A percentile compares a stretch with the other conserved stretches of the same genome.
Conservation (phyloP, 2,113 vertebrate genomes). For the Eulemur rufifrons region DNA sequence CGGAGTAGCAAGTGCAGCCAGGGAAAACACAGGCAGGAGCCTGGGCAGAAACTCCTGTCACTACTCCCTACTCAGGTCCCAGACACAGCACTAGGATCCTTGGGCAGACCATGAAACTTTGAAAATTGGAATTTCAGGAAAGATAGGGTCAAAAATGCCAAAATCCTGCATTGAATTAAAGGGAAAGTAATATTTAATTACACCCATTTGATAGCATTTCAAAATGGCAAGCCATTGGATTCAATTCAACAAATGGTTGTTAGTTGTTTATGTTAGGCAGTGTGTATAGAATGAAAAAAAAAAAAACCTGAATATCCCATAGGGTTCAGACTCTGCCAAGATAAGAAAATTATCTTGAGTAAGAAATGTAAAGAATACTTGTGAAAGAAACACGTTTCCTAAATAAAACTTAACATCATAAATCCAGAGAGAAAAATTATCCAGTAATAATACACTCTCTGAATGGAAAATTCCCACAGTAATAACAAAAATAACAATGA, state of each 20-base stretch:
- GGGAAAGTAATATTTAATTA: not conserved
- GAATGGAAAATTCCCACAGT: slow-evolving; percentile 22
- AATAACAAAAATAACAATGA: slow-evolving; percentile 53
- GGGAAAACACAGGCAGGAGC: not conserved
- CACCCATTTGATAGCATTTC: not conserved
- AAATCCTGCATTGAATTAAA: not conserved
- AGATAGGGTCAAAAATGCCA: not conserved
- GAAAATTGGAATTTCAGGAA: not conserved
- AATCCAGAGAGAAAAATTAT: slow-evolving; percentile 38
- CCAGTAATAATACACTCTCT: not conserved
- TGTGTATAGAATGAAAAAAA: not conserved
- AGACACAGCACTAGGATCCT: not conserved
- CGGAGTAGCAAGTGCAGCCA: not conserved
- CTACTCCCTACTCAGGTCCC: not conserved
- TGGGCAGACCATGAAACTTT: not conserved
- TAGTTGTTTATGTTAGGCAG: not conserved
- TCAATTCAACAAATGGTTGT: not conserved
- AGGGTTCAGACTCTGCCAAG: not conserved
- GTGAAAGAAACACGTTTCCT: slow-evolving; percentile 13
- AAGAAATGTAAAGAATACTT: not conserved
- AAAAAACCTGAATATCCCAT: not conserved
- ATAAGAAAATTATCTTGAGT: not conserved
- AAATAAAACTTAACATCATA: slow-evolving; percentile 13
- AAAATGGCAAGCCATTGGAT: not conserved
- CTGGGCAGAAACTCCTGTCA: not conserved